Percentiles rank a stretch among this genome's conserved stretches.
Conservation (phyloP, 2,888 invertebrate genomes). For the Drosophila greeni region DNA sequence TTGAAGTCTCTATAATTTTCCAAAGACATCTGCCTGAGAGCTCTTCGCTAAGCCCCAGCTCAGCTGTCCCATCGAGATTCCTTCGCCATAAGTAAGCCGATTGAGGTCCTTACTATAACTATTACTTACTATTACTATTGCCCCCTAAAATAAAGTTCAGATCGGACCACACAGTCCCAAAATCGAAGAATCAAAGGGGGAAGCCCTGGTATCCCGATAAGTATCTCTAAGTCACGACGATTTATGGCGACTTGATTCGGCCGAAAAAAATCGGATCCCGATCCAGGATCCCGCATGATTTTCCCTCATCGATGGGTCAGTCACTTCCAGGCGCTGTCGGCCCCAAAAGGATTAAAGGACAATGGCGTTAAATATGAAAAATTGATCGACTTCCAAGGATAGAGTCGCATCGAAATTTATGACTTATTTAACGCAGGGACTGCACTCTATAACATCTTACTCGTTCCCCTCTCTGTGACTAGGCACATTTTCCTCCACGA, state of each 20-base stretch:
- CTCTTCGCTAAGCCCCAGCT: constrained; percentile 6
- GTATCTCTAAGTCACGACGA: constrained; percentile 57
- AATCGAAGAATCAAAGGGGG: background rate
- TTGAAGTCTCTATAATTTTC: no score
- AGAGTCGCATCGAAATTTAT: constrained; percentile 73
- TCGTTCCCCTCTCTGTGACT: constrained; percentile 57
- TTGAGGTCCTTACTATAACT: constrained; percentile 7
- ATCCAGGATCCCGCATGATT: constrained; percentile 57
- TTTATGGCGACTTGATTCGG: constrained; percentile 65
- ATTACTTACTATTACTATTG: background rate
- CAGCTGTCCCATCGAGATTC: constrained; percentile 4
- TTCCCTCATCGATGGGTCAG: constrained; percentile 9
- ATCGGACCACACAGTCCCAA: constrained; percentile 27
- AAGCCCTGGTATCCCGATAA: constrained; percentile 43
- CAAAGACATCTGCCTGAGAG: background rate
- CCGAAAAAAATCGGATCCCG: constrained; percentile 25
- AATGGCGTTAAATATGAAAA: constrained; percentile 68
- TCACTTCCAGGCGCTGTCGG: constrained; percentile 7
- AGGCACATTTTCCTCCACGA: constrained; percentile 53
- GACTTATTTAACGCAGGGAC: constrained; percentile 61
- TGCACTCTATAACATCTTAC: constrained; percentile 18
- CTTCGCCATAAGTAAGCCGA: constrained; percentile 19
- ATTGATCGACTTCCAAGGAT: constrained; percentile 64
- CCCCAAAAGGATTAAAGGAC: constrained; percentile 62
- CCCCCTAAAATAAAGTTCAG: background rate